Evolutionary conservation across 2,888 invertebrate genomes (phyloP).

Genomic region (Drosophila meridionalis): DNA sequence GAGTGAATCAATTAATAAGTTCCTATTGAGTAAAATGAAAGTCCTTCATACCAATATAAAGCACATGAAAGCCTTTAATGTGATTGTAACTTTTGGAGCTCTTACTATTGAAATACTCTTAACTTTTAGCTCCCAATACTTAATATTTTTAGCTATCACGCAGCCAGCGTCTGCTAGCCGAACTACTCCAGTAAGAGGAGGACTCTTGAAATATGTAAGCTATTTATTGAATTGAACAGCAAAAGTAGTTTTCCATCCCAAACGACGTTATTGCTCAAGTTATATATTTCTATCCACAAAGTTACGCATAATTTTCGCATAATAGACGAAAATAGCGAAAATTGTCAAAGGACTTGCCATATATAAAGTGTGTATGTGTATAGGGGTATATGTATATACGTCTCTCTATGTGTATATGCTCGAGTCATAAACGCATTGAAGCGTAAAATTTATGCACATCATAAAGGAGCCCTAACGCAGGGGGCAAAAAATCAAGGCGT

Average conservation of each 20-base stretch:
- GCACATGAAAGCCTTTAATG: not conserved
- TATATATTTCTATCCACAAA: constrained; percentile 4
- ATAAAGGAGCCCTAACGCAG: constrained; percentile 23
- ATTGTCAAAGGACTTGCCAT: constrained; percentile 20
- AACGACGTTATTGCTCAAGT: constrained; percentile 2
- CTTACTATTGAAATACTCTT: not conserved
- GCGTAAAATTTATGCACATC: constrained; percentile 68
- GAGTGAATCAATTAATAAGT: not conserved
- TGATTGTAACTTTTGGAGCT: not conserved
- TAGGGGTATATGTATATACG: not conserved
- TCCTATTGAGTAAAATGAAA: not conserved
- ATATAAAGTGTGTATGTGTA: not conserved
- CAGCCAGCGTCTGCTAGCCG: not conserved
- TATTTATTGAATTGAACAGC: constrained; percentile 3
- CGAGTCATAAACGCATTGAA: constrained; percentile 48
- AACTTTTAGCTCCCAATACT: not conserved
- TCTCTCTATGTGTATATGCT: not conserved
- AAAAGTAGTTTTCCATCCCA: not conserved
- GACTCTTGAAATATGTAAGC: constrained; percentile 6
- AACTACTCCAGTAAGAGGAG: no score
- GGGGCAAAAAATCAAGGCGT: constrained; percentile 8
- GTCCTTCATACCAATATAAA: not conserved
- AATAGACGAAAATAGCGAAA: constrained; percentile 13
- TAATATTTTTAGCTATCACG: not conserved
- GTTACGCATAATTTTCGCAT: constrained; percentile 29